A percentile compares a stretch with the other conserved stretches of the same genome.
Conservation (phyloP, 2,797 vertebrate genomes). For the Trachurus trachurus region DNA sequence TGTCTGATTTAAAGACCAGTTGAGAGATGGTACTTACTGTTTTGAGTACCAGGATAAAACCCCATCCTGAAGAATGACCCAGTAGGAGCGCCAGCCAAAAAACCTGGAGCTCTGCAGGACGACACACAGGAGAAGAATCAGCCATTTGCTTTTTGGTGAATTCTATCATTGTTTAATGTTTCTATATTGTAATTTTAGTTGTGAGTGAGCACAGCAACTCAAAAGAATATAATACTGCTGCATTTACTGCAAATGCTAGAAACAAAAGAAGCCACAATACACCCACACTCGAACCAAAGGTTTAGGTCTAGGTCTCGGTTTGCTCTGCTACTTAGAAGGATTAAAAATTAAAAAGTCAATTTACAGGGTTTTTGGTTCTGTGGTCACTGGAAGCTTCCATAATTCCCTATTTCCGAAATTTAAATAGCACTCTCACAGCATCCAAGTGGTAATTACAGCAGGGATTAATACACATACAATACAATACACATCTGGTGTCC, state of each 20-base stretch:
- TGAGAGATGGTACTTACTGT: slow-evolving; percentile 87
- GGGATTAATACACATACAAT: neutral
- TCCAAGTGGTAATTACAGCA: slow-evolving; percentile 25
- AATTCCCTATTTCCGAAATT: slow-evolving; percentile 6
- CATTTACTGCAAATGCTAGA: neutral
- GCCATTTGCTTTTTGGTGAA: neutral
- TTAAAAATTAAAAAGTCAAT: neutral
- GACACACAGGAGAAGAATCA: slow-evolving; percentile 15
- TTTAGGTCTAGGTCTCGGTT: neutral
- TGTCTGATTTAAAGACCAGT: slow-evolving; percentile 34
- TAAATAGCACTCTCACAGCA: slow-evolving; percentile 6
- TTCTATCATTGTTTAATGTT: neutral
- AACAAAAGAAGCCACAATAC: neutral
- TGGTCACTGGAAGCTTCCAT: neutral
- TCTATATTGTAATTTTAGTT: neutral
- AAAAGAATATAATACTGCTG: neutral
- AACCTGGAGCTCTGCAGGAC: slow-evolving; percentile 92
- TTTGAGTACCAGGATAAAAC: slow-evolving; percentile 97
- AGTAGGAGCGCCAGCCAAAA: slow-evolving; percentile 94
- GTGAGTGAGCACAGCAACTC: neutral
- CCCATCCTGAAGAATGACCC: slow-evolving; percentile 94
- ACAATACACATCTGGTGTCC: neutral
- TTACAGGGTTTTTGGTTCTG: neutral
- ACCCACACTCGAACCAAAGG: neutral
- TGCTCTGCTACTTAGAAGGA: slow-evolving; percentile 11